Base-by-base conservation (phyloP, 2,888 invertebrate species). In the Drosophila basisetae region DNA sequence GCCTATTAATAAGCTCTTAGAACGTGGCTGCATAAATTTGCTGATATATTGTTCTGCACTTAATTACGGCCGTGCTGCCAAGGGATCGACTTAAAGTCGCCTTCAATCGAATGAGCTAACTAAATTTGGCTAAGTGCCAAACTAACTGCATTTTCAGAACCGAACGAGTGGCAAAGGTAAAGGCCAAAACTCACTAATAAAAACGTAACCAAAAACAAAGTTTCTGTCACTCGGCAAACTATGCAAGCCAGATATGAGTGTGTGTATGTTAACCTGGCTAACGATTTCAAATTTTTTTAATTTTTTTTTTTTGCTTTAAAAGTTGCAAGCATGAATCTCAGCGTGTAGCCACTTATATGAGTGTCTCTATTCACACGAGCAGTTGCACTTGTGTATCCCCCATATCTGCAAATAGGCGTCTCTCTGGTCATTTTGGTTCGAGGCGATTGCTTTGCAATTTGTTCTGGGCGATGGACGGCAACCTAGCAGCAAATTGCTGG, bases 361-460 rank as follows among this genome's bases (percentile, higher is more conserved):
- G 30, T n/a, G 30, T 35, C 62, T 62, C 64, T 30, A 61, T 39
- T 37, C 43, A 41, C n/a, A 35, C 33, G 47, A 13, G 22, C 9
- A 25, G 9, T 16, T 25, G 10, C 33, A 54, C 28, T 47, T 28
- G 56, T 30, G 22, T 31, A 63, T 52, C 13, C 50, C 11, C 37
- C 18, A 50, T 31, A 50, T 49, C 37, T 64, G 71, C 67, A 71
- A 68, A 59, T 77, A 60, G 67, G 39, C 68, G 47, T 50, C 55
- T 59, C 7, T 28, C 53, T 31, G 30, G 64, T 41, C 11, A 54
- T 67, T 61, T 61, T 53, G 13, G 13, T 53, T 28, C 35, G 41
- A 54, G 52, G 16, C 80, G 83, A 84, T 85, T 85, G 85, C 85
- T 85, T 85, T 87, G 83, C 86, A 84, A 86, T 86, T 86, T 87